Percentiles rank a stretch among this genome's conserved stretches.
Conservation (phyloP, 2,113 vertebrate genomes). For the Etia nguti region DNA sequence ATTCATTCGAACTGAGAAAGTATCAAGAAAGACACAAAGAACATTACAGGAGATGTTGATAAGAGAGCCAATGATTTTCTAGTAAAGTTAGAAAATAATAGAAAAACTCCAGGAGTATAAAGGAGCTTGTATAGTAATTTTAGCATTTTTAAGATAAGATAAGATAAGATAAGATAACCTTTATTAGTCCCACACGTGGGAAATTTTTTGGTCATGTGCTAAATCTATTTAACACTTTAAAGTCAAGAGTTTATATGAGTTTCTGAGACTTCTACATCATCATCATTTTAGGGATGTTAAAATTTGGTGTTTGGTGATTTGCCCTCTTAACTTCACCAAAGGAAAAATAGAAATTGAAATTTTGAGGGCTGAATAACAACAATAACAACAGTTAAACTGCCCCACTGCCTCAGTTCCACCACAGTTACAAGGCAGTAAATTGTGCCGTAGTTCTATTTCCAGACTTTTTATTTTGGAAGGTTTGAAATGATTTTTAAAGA, state of each 20-base stretch:
- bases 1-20: background rate
- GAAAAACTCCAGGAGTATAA: background rate
- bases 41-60: background rate
- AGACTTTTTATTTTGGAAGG: background rate
- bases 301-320: background rate
- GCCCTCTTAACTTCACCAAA: background rate
- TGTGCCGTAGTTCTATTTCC: background rate
- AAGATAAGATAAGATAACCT: background rate
- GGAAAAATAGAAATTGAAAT: background rate
- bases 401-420: background rate
- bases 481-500: background rate
- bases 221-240: background rate
- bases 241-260: background rate
- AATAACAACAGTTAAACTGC: background rate
- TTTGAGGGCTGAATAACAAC: background rate
- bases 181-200: fast-evolving
- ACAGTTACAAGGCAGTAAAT: background rate
- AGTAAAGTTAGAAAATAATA: background rate
- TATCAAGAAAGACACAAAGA: background rate
- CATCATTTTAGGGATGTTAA: background rate
- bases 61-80: background rate
- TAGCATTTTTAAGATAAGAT: background rate
- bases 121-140: background rate
- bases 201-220: background rate
- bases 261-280: background rate